Evolutionary conservation across 1,140 invertebrate species (phyloP), one percentile per base, ranked within the genome.

Genomic region (Papilio glaucus): DNA sequence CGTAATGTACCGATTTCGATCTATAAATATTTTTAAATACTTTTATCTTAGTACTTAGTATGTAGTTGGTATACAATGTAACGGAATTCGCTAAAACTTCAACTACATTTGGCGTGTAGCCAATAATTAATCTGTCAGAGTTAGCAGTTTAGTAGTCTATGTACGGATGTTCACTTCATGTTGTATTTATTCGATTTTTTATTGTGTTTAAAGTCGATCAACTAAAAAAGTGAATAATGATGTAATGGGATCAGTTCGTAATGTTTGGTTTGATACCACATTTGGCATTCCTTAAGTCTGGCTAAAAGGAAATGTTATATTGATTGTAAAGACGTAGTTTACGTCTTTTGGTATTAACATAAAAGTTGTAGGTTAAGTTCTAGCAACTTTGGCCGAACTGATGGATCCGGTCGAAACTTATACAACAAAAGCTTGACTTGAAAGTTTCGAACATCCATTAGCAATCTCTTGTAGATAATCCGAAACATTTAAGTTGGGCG

Each of bases 381-480:
- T 57, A 57, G 24, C 49, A 57, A 24, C 18, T 57, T 57, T 57
- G 18, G 18, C 21, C 49, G 18, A 57, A 57, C 49, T 21, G 21
- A 57, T 26, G 21, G 49, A 57, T 57, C 49, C 49, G 21, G 21
- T 10, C 49, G 49, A 57, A 57, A 57, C 49, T 57, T 57, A 33
- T 21, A 24, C 49, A 57, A 57, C 21, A 57, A 24, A 24, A 49
- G 45, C 21, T 57, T 57, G 49, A 57, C 49, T 57, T 57, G 49
- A 57, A 57, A 57, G 49, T 21, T 57, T 9, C 21, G 21, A 57
- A 57, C 49, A 26, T 57, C 49, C 49, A 57, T 57, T 57, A 57
- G 49, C 49, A 57, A 57, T 57, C 49, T 21, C 49, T 57, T 57
- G 49, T 26, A 21, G 49, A 57, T 57, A 57, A 57, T 57, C 49